Base-by-base conservation (phyloP, 1,140 invertebrate species). In the Battus philenor region DNA sequence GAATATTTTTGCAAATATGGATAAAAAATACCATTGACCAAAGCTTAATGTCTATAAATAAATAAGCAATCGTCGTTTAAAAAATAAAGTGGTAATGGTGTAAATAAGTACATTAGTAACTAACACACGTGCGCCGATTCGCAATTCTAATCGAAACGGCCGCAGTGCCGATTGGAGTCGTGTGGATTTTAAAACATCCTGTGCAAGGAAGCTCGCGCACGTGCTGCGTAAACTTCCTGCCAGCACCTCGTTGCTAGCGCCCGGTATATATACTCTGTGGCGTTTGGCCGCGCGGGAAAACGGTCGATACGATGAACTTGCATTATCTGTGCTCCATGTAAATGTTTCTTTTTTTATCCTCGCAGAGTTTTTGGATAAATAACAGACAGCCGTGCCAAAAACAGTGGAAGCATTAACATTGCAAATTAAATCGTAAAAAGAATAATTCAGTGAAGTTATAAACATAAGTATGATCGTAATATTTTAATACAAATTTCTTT, bases 171-270 rank as follows among this genome's bases (percentile, higher is more conserved):
- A 47, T 58, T 56, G 45, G 59, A 59, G 54, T 69, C 56, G 55
- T 51, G 63, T 59, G 55, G 57, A 60, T 67, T 70, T 70, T 66
- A 71, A 68, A 76, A 78, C 75, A 79, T 79, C 75, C 75, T 79
- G 75, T 79, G 65, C 44, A 47, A 59, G 59, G 59, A 75, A 72
- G 61, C 69, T 18, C 15, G 52, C 56, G 72, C 75, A 79, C 75
- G 75, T 79, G 75, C 68, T 48, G 47, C 24, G 63, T 71, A 69
- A 71, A 76, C 72, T 79, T 79, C 75, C 75, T 74, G 75, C 58
- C 50, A n/a, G 20, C 36, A 41, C 24, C 38, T 41, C 29, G 10
- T 41, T 29, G 10, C 38, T 15, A 13, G 15, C 10, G 17, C 17
- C 32, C 31, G 31, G 12, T 13, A 32, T 1, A 16, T n/a, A 18